Percentiles rank a stretch among this genome's conserved stretches.
Evolutionary conservation across 53 echinoderm and acorn worm genomes (phyloP).

Genomic region (Luidia sarsii): DNA sequence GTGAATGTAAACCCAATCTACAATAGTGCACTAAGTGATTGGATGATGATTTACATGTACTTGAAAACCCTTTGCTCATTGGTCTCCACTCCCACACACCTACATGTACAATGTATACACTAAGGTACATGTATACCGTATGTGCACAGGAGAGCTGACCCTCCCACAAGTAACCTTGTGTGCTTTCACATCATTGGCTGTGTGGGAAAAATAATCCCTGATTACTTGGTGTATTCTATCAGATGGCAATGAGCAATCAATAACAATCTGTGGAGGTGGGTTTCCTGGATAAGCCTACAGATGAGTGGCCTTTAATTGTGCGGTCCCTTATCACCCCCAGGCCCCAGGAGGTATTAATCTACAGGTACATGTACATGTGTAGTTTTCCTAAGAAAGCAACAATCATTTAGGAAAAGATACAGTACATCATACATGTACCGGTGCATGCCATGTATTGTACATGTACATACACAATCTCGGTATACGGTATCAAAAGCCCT

Average conservation of each 20-base stretch:
- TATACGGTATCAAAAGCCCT: neutral
- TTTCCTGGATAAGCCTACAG: neutral
- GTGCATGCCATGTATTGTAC: neutral
- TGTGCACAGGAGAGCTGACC: too few species aligned
- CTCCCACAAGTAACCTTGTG: too few species aligned
- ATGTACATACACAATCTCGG: neutral
- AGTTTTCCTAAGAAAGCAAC: neutral
- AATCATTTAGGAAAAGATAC: neutral
- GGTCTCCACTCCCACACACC: too few species aligned
- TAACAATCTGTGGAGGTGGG: neutral
- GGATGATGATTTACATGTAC: too few species aligned
- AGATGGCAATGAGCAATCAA: constrained; percentile 1
- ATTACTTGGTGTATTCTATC: neutral
- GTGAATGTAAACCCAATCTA: too few species aligned
- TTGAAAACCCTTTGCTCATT: too few species aligned
- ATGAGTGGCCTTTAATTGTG: neutral
- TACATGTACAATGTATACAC: too few species aligned
- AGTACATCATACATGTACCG: neutral
- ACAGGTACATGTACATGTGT: neutral
- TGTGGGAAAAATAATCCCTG: neutral
- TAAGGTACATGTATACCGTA: too few species aligned
- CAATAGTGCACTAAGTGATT: too few species aligned
- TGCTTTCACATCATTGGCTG: too few species aligned
- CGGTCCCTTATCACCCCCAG: neutral
- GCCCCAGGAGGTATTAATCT: neutral